Conservation (phyloP, 2,113 vertebrate species). For the Pionites leucogaster region DNA sequence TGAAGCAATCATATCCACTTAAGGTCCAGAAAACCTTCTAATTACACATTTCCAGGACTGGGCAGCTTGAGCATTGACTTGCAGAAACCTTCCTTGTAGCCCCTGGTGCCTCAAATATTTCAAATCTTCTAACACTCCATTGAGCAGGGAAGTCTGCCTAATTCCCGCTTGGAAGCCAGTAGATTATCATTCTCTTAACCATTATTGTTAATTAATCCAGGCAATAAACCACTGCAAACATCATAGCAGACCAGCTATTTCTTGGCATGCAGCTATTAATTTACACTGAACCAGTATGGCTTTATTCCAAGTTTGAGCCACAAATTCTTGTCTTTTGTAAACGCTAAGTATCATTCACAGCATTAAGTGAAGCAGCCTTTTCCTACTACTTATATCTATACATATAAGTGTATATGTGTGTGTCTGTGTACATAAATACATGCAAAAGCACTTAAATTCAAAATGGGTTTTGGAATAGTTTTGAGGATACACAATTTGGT, state of each 20-base stretch:
- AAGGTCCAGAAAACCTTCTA: background rate
- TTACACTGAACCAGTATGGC: background rate
- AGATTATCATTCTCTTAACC: slow-evolving; percentile 34
- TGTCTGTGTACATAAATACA: background rate
- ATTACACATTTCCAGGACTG: background rate
- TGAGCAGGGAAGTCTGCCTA: slow-evolving; percentile 3
- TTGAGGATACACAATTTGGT: background rate
- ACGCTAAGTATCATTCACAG: background rate
- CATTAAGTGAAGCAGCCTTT: background rate
- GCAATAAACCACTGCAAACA: slow-evolving; percentile 32
- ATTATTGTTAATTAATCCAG: slow-evolving; percentile 55
- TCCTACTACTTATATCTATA: background rate
- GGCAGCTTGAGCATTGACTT: background rate
- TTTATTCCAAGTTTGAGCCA: slow-evolving; percentile 8
- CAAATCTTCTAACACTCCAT: background rate
- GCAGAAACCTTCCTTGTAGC: background rate
- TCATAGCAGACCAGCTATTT: slow-evolving; percentile 12
- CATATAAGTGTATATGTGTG: background rate
- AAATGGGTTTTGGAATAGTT: background rate
- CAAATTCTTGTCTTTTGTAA: slow-evolving; percentile 20
- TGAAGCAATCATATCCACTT: background rate
- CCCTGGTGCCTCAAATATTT: slow-evolving; percentile 11
- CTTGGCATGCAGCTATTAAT: background rate
- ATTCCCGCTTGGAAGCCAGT: slow-evolving; percentile 26
- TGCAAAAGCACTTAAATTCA: background rate